Evolutionary conservation across 1,140 invertebrate genomes (phyloP).

Genomic region (Cydia strobilella): DNA sequence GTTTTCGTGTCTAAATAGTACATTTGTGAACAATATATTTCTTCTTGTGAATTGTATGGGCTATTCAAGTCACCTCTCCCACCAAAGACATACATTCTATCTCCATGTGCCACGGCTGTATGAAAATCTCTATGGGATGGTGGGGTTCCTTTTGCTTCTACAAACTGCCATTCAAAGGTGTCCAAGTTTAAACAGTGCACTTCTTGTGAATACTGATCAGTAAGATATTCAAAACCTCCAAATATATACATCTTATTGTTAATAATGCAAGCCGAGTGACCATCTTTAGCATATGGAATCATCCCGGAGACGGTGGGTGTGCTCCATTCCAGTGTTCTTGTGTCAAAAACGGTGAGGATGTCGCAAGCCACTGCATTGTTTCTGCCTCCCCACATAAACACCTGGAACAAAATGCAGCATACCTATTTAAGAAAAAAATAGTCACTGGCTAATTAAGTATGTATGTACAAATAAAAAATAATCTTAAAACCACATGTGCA

Average conservation of each 20-base stretch:
- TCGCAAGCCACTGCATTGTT: constrained; percentile 92
- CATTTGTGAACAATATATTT: constrained; percentile 89
- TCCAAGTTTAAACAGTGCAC: constrained; percentile 88
- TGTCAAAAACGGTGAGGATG: constrained; percentile 89
- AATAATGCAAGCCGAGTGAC: constrained; percentile 93
- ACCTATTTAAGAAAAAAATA: no score
- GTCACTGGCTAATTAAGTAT: no score
- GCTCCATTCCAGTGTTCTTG: constrained; percentile 86
- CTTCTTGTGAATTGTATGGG: constrained; percentile 84
- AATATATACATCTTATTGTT: constrained; percentile 93
- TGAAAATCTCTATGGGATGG: constrained; percentile 93
- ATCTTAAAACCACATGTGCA: no score
- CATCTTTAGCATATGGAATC: constrained; percentile 90
- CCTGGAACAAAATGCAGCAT: constrained; percentile 51
- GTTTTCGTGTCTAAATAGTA: constrained; percentile 87
- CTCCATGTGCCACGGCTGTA: constrained; percentile 86
- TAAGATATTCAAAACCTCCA: constrained; percentile 91
- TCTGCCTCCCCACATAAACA: constrained; percentile 94
- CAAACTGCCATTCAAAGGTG: constrained; percentile 86
- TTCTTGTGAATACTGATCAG: constrained; percentile 89
- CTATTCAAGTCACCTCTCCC: constrained; percentile 87
- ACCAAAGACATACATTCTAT: constrained; percentile 93
- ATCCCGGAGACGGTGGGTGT: constrained; percentile 83
- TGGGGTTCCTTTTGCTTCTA: constrained; percentile 81
- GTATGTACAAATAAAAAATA: no score